Evolutionary conservation across 2,888 invertebrate species (phyloP), one percentile per base, ranked within the genome.

Genomic region (Drosophila parthenogenetica): DNA sequence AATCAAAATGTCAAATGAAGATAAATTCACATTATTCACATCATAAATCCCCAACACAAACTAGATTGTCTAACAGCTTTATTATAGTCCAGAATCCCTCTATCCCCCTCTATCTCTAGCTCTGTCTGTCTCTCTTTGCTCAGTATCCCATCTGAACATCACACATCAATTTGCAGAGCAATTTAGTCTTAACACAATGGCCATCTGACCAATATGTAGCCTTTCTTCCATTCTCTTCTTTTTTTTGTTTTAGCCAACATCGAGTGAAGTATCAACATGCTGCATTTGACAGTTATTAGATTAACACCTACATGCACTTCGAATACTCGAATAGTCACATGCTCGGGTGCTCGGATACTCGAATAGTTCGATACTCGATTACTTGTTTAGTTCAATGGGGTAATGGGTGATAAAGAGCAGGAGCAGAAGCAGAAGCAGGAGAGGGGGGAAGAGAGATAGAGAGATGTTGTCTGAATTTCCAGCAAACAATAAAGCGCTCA

Each of bases 261-360:
- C 14, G 37, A 54, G 53, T 59, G 69, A 69, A 79, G 69, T 70
- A 79, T 65, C 69, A 70, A 66, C 73, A 61, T 71, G 62, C 88
- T 89, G 85, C 73, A 82, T 69, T 75, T 88, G 85, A 89, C 89
- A 85, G 88, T 89, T 85, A 85, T 85, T 85, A 85, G 85, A 85
- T 85, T 85, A 85, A 88, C 85, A 88, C 87, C 86, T 74, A 79
- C 86, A 67, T 48, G 16, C 35, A 51, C 43, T 57, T 55, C 58
- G 59, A 51, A 17, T 16, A 54, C 43, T 60, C 50, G 51, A 5
- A 16, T 48, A 29, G 40, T 40, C 40, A 3, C 2, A 22, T 49
- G 29, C 37, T 77, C 57, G 61, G 59, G 37, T 71, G 46, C 82
- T 85, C 86, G 82, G 85, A 81, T 74, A 74, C 70, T 70, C 66